Conservation (phyloP, 2,797 vertebrate species). For the Sparidentex hasta region DNA sequence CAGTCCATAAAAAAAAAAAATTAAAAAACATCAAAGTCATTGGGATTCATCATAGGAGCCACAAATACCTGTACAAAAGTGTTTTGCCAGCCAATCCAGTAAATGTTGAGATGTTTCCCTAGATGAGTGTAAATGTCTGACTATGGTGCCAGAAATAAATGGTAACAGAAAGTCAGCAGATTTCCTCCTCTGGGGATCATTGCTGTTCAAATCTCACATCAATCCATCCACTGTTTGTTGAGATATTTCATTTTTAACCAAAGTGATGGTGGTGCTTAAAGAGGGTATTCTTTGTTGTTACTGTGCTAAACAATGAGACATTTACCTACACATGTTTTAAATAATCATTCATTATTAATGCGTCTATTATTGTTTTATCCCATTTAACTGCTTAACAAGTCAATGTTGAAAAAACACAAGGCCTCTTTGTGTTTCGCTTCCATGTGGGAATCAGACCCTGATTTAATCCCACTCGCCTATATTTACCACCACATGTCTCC, state of each 20-base stretch:
- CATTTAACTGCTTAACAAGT: not conserved
- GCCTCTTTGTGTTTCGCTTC: conserved; percentile 22
- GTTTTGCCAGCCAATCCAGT: no score
- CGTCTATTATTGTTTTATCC: not conserved
- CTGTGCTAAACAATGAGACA: not conserved
- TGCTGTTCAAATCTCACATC: not conserved
- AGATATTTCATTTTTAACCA: not conserved
- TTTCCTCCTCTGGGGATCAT: not conserved
- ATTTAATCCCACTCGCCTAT: conserved; percentile 29
- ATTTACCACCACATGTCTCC: conserved; percentile 20
- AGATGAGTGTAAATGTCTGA: not conserved
- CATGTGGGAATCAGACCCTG: conserved; percentile 15
- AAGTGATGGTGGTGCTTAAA: no score
- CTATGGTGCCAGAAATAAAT: not conserved
- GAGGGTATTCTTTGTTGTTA: no score
- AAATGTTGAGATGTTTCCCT: no score
- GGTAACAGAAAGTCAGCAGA: not conserved
- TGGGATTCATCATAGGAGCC: no score
- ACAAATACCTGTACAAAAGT: no score
- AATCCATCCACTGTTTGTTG: not conserved
- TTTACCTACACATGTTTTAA: no score
- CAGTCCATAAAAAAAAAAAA: not conserved
- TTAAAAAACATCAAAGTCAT: no score
- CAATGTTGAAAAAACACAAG: not conserved
- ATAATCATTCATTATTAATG: not conserved